Conservation (phyloP, 2,888 invertebrate genomes). For the Muschampia plurimacula region DNA sequence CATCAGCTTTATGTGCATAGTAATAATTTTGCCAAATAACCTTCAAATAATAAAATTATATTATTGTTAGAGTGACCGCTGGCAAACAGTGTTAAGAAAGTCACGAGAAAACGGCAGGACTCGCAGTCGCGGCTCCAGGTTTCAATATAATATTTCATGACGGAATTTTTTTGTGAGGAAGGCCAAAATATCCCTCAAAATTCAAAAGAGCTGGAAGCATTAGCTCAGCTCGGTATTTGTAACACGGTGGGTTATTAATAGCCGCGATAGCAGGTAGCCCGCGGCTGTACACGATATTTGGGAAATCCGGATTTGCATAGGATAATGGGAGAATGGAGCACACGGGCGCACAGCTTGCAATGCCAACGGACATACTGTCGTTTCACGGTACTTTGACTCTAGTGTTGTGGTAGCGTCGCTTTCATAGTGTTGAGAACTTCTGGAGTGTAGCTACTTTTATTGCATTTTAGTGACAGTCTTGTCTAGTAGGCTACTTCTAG, state of each 20-base stretch:
- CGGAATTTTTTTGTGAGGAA: no score
- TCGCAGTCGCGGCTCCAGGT: no score
- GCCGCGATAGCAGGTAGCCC: slow-evolving; percentile 79
- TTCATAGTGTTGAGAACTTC: slow-evolving; percentile 24
- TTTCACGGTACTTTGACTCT: slow-evolving; percentile 36
- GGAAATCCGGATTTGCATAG: slow-evolving; percentile 84
- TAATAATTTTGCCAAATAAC: no score
- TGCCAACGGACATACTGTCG: slow-evolving; percentile 51
- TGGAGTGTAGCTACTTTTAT: not conserved
- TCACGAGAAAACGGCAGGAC: no score
- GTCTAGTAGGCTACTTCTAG: no score
- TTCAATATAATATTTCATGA: no score
- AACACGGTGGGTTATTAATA: slow-evolving; percentile 79
- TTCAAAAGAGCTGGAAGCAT: slow-evolving; percentile 8
- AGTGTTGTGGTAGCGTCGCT: slow-evolving; percentile 20
- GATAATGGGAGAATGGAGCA: slow-evolving; percentile 68
- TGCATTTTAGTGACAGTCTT: not conserved
- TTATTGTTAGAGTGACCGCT: no score
- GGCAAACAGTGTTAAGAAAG: no score
- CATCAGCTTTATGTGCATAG: no score
- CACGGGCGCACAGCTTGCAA: slow-evolving; percentile 59
- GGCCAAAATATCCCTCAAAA: slow-evolving; percentile 1
- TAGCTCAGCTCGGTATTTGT: slow-evolving; percentile 63
- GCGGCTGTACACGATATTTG: slow-evolving; percentile 79
- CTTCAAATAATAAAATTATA: no score